A percentile compares a stretch with the other conserved stretches of the same genome.
Conservation (phyloP, 2,888 invertebrate species). For the Drosophila algonquin region DNA sequence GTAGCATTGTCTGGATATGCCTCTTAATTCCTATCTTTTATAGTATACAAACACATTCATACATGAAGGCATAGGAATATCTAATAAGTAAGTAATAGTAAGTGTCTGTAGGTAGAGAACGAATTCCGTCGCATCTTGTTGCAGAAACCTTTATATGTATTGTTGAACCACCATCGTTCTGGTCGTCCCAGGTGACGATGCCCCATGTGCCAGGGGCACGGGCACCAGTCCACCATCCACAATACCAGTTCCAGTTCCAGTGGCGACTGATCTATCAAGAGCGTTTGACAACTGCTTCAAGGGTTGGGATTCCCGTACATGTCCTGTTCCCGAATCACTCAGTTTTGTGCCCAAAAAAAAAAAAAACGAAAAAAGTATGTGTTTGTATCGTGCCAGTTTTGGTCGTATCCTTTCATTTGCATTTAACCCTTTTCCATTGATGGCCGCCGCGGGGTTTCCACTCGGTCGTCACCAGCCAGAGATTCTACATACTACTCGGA, state of each 20-base stretch:
- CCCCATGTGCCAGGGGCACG: neutral
- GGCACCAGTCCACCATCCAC: neutral
- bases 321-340: slow-evolving; percentile 55
- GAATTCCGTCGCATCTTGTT: slow-evolving; percentile 51
- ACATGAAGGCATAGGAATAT: neutral
- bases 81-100: neutral
- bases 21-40: too few relatives aligned
- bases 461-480: slow-evolving; percentile 40
- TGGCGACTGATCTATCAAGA: slow-evolving; percentile 62
- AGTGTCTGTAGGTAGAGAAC: neutral
- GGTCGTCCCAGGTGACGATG: slow-evolving; percentile 18
- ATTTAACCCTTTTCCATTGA: slow-evolving; percentile 59
- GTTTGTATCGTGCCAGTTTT: slow-evolving; percentile 38
- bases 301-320: slow-evolving; percentile 44
- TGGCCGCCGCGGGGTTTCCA: slow-evolving; percentile 59
- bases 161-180: slow-evolving; percentile 37
- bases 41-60: neutral
- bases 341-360: neutral
- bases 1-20: neutral
- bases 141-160: slow-evolving; percentile 64
- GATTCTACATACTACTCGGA: slow-evolving; percentile 10
- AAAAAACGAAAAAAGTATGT: neutral
- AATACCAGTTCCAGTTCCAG: slow-evolving; percentile 43
- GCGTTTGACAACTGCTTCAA: slow-evolving; percentile 52
- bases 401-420: slow-evolving; percentile 57